Evolutionary conservation across 2,797 vertebrate genomes (phyloP), one percentile per base, ranked within the genome.

Genomic region (Enteromius mattozi): DNA sequence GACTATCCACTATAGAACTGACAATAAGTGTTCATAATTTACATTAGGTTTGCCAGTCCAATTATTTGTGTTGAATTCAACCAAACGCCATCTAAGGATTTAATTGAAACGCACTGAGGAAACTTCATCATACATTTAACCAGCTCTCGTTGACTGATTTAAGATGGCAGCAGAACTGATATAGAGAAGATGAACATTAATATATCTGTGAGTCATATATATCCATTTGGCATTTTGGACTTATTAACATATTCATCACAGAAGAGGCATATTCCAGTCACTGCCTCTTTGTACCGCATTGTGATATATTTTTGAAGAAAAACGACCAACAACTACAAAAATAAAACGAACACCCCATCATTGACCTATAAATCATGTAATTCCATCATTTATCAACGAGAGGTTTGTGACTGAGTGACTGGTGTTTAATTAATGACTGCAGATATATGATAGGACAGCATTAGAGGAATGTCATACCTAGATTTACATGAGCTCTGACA

Each of bases 401-500:
- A 59, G 35, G 40, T 45, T 71, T 77, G 51, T 56, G 82, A 81
- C 45, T 70, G 71, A 82, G 56, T 78, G 81, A 68, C 47, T 81
- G 75, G 61, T 30, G 1, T 81, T 59, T 54, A 83, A 84, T 79
- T 70, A 87, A 80, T 33, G 21, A 72, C 69, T 59, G 78, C 80
- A 69, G 66, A 70, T 84, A 85, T 54, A 82, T 81, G 70, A 63
- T 49, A 72, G 80, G 37, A 63, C 65, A 51, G 84, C 75, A 74
- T 85, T 86, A 87, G 61, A 79, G 75, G 37, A 42, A 82, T 45
- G 59, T 80, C 88, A 80, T 86, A 82, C 69, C 79, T 87, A 79
- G 75, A 84, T 86, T 86, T 85, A 82, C 79, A 89, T 78, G 84
- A 86, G 84, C 59, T 87, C 80, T 82, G 80, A 83, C 65, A 81